Conservation (phyloP, 2,888 invertebrate species). For the Plebejus argus region DNA sequence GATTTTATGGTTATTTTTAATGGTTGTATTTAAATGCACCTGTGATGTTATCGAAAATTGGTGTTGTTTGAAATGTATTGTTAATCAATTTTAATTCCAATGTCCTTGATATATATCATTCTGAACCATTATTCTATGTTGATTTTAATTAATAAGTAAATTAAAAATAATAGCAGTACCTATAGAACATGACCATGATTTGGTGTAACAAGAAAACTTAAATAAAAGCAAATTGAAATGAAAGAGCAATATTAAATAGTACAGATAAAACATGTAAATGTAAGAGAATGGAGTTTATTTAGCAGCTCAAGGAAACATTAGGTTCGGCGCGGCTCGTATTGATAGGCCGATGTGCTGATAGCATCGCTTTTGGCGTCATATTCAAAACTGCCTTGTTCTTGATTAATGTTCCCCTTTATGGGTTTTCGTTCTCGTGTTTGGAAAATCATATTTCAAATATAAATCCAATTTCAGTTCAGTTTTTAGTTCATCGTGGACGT, state of each 20-base stretch:
- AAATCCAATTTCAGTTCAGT: constrained; percentile 43
- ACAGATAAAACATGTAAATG: background rate
- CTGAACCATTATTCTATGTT: too few species aligned
- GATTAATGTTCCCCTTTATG: constrained; percentile 69
- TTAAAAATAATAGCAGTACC: too few species aligned
- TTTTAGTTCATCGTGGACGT: constrained; percentile 28
- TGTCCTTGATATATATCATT: too few species aligned
- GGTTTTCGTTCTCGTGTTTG: constrained; percentile 45
- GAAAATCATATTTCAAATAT: constrained; percentile 45
- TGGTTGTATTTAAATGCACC: background rate
- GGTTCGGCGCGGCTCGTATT: constrained; percentile 41
- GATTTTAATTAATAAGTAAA: too few species aligned
- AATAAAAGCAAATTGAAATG: background rate
- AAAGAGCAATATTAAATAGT: background rate
- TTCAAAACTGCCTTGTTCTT: constrained; percentile 70
- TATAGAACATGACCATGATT: too few species aligned
- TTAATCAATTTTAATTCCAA: too few species aligned
- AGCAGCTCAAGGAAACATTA: constrained; percentile 40
- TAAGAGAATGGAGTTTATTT: constrained; percentile 20
- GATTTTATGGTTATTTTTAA: background rate
- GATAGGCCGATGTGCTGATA: constrained; percentile 57
- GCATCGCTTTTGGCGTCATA: constrained; percentile 67
- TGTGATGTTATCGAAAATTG: background rate
- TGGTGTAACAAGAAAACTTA: too few species aligned
- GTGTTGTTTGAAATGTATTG: too few species aligned